These are phyloP conservation scores for Mimas tiliae DNA, from an alignment of 2,888 invertebrate genomes.

Conservation along the genomic window DNA sequence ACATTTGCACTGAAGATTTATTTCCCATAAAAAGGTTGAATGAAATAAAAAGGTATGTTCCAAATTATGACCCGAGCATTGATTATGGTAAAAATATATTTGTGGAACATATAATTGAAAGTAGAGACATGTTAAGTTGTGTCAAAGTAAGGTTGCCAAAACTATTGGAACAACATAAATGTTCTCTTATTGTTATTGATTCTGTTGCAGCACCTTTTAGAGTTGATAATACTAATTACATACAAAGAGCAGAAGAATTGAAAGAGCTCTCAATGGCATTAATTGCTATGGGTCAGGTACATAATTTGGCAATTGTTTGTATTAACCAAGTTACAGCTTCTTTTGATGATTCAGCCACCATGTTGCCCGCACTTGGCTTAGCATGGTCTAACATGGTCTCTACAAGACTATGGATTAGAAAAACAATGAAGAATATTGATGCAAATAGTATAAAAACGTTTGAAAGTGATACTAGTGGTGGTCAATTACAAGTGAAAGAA, in stretches of 20 bases:
- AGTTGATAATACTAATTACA: constrained; percentile 68
- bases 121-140: constrained; percentile 68
- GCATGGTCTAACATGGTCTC: constrained; percentile 80
- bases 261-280: constrained; percentile 68
- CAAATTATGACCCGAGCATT: constrained; percentile 39
- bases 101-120: constrained; percentile 74
- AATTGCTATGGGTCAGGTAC: constrained; percentile 58
- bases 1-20: constrained; percentile 91
- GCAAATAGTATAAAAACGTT: background rate
- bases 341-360: constrained; percentile 53
- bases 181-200: constrained; percentile 68
- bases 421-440: constrained; percentile 39
- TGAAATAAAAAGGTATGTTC: constrained; percentile 58
- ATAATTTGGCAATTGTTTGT: constrained; percentile 68
- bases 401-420: constrained; percentile 61
- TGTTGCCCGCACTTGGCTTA: constrained; percentile 72
- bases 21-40: constrained; percentile 81
- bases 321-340: constrained; percentile 76
- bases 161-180: constrained; percentile 54
- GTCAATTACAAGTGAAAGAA: constrained; percentile 53
- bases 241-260: constrained; percentile 74
- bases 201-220: constrained; percentile 78
- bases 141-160: constrained; percentile 66
- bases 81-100: constrained; percentile 68
- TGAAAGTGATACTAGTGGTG: background rate